Percentiles rank a stretch among this genome's conserved stretches.
Conservation (phyloP, 2,888 invertebrate species). For the Nephrotoma appendiculata region DNA sequence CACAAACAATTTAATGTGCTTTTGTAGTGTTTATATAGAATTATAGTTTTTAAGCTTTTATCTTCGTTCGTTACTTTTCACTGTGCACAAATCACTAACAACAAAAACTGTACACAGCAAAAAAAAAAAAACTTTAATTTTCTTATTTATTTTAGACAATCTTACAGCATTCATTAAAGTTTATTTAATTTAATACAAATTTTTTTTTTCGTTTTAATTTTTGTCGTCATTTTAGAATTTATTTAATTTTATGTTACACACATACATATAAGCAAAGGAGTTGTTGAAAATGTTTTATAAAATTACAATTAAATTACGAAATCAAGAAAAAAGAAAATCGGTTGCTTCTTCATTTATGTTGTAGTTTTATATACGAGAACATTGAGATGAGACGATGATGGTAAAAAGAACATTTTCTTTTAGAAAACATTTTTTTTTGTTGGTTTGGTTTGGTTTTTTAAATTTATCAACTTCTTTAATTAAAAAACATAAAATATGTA, state of each 20-base stretch:
- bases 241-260: not conserved
- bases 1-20: not conserved
- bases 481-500: not conserved
- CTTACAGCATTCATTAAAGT: not conserved
- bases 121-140: not conserved
- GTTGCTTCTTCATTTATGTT: not conserved
- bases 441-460: not conserved
- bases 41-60: not conserved
- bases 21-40: not conserved
- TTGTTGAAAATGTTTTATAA: not conserved
- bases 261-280: not conserved
- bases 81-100: not conserved
- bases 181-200: not conserved
- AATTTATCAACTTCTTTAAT: not conserved
- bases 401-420: not conserved
- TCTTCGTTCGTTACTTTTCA: not conserved
- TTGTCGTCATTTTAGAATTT: not conserved
- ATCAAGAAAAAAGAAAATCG: not conserved
- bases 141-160: not conserved
- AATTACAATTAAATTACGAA: not conserved
- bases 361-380: not conserved
- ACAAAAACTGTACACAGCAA: not conserved
- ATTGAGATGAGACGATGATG: not conserved
- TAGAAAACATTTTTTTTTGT: not conserved
- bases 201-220: not conserved